Percentiles rank a stretch among this genome's conserved stretches.
phyloP scores from a whole-genome alignment of 2,888 invertebrate species.

The Alsophila aescularia region DNA sequence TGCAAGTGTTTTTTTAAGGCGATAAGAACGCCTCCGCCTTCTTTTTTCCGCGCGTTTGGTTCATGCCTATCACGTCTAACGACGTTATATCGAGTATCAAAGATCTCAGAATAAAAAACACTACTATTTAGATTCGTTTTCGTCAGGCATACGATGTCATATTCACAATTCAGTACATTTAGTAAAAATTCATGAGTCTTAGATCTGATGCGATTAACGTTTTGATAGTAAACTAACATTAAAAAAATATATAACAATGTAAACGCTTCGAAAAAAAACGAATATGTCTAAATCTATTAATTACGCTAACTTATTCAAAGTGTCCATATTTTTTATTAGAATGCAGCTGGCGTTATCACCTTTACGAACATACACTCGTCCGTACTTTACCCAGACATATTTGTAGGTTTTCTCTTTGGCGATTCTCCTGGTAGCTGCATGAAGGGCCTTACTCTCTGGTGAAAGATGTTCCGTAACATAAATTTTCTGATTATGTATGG shows the following conservation, averaged over 20 bases:
- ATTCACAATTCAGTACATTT: constrained; percentile 15
- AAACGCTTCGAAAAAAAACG: constrained; percentile 11
- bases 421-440: not conserved
- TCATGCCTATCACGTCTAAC: constrained; percentile 19
- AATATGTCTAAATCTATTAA: constrained; percentile 13
- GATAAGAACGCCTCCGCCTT: constrained; percentile 28
- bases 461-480: not conserved
- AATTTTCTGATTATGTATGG: not conserved
- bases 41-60: not conserved
- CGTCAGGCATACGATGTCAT: constrained; percentile 25
- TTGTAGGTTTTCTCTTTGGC: not conserved
- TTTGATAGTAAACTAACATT: no score
- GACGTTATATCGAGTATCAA: constrained; percentile 22
- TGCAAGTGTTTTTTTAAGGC: constrained; percentile 23
- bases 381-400: not conserved
- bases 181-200: constrained; percentile 6
- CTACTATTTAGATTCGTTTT: constrained; percentile 22
- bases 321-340: not conserved
- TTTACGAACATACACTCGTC: not conserved
- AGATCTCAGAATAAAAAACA: constrained; percentile 14
- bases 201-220: constrained; percentile 10
- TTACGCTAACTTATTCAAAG: no score
- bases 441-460: not conserved
- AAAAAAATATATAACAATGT: not conserved
- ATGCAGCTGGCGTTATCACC: not conserved